Evolutionary conservation across 53 echinoderm and acorn worm species (phyloP).

Genomic region (Zoroaster sp.): DNA sequence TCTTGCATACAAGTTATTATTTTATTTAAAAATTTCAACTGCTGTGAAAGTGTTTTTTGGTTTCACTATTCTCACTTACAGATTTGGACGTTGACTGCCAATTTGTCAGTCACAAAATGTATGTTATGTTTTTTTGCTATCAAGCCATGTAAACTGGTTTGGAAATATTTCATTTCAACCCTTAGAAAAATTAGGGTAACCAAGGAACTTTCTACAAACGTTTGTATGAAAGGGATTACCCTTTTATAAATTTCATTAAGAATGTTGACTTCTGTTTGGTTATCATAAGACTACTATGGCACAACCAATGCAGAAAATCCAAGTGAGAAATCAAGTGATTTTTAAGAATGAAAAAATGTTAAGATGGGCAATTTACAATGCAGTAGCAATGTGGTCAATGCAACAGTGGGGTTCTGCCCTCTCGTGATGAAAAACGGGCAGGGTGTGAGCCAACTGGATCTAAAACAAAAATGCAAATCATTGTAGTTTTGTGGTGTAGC

Average conservation of each 20-base stretch:
- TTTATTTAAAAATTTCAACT: not conserved
- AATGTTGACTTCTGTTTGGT: no score
- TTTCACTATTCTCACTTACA: not conserved
- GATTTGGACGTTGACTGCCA: slow-evolving; percentile 28
- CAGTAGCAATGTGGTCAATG: slow-evolving; percentile 54
- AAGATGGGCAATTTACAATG: slow-evolving; percentile 38
- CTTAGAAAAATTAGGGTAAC: no score
- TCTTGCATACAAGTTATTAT: not conserved
- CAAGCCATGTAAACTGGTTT: not conserved
- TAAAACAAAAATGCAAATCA: slow-evolving; percentile 25
- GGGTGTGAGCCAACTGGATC: slow-evolving; percentile 18
- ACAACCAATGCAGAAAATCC: slow-evolving; percentile 42
- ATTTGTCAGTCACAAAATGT: slow-evolving; percentile 3
- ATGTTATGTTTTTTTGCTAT: not conserved
- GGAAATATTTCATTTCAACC: not conserved
- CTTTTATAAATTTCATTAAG: no score
- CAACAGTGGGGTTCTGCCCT: slow-evolving; percentile 47
- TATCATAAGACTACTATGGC: no score
- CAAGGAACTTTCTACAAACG: no score
- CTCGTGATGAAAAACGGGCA: slow-evolving; percentile 28
- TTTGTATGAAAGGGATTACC: no score
- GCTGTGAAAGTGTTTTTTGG: not conserved
- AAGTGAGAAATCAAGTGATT: not conserved
- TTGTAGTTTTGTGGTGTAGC: not conserved
- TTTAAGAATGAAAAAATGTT: not conserved